Evolutionary conservation across 2,888 invertebrate genomes (phyloP).

Genomic region (Papilio gigon): DNA sequence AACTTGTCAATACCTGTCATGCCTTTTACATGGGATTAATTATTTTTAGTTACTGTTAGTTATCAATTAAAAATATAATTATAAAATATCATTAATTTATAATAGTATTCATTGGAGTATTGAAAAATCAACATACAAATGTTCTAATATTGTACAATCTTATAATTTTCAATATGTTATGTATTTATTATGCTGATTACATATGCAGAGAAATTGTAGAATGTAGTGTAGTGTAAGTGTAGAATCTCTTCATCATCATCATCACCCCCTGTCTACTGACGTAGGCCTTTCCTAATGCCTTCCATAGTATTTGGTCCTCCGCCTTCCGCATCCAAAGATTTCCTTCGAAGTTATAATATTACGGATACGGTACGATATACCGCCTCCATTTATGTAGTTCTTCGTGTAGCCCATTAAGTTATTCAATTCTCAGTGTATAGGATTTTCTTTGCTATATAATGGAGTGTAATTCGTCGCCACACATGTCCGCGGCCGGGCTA

Average conservation of each 20-base stretch:
- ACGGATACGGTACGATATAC: conserved; percentile 47
- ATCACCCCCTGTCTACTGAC: too few relatives aligned
- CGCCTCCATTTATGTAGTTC: conserved; percentile 52
- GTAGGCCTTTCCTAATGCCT: too few relatives aligned
- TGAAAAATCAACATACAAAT: not conserved
- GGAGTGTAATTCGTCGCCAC: conserved; percentile 71
- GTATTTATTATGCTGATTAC: conserved; percentile 11
- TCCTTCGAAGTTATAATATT: too few relatives aligned
- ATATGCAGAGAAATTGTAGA: conserved; percentile 40
- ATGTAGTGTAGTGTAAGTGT: too few relatives aligned
- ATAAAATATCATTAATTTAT: not conserved
- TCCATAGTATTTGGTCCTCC: too few relatives aligned
- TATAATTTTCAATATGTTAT: not conserved
- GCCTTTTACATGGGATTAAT: too few relatives aligned
- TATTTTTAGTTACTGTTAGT: too few relatives aligned
- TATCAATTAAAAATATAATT: too few relatives aligned
- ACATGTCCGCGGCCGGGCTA: conserved; percentile 73
- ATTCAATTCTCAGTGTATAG: conserved; percentile 78
- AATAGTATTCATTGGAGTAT: not conserved
- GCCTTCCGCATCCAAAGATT: too few relatives aligned
- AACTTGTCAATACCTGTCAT: too few relatives aligned
- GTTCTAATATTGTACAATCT: not conserved
- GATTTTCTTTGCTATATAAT: conserved; percentile 72
- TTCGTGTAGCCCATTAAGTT: conserved; percentile 69
- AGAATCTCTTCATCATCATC: too few relatives aligned